These are phyloP conservation scores for Neoniphon sammara DNA, from an alignment of 2,797 vertebrate species.

Conservation along the genomic window DNA sequence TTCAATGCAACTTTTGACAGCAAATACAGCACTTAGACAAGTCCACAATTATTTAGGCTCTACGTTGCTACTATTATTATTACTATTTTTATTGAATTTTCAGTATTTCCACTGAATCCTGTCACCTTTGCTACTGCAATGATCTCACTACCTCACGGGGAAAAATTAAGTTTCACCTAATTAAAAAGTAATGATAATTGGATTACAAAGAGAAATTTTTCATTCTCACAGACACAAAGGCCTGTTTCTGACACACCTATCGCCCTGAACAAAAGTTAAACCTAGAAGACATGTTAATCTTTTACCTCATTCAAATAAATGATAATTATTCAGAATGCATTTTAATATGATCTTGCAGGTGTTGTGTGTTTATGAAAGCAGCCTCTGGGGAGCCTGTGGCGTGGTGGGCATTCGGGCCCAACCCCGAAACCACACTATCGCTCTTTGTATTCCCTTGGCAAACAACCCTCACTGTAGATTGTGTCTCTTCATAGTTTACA, in stretches of 20 bases:
- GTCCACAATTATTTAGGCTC: too few relatives aligned
- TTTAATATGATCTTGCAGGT: neutral
- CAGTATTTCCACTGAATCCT: neutral
- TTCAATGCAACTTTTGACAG: too few relatives aligned
- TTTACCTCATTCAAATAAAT: neutral
- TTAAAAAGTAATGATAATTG: too few relatives aligned
- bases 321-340: neutral
- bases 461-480: constrained; percentile 42
- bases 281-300: constrained; percentile 1
- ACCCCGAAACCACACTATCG: constrained; percentile 48
- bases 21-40: too few relatives aligned
- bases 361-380: neutral
- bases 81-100: too few relatives aligned
- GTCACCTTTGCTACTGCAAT: too few relatives aligned
- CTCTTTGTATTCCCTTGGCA: constrained; percentile 39
- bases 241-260: neutral
- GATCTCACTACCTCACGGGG: too few relatives aligned
- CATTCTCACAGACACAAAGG: neutral
- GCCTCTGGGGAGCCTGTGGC: neutral
- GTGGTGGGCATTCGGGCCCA: constrained; percentile 27
- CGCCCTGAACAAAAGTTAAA: neutral
- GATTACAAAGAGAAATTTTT: too few relatives aligned
- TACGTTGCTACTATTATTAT: neutral
- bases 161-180: too few relatives aligned
- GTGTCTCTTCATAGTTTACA: constrained; percentile 57